A percentile compares a stretch with the other conserved stretches of the same genome.
These are phyloP conservation scores for Elaphurus davidianus DNA, from an alignment of 2,113 vertebrate species.

Conservation along the genomic window DNA sequence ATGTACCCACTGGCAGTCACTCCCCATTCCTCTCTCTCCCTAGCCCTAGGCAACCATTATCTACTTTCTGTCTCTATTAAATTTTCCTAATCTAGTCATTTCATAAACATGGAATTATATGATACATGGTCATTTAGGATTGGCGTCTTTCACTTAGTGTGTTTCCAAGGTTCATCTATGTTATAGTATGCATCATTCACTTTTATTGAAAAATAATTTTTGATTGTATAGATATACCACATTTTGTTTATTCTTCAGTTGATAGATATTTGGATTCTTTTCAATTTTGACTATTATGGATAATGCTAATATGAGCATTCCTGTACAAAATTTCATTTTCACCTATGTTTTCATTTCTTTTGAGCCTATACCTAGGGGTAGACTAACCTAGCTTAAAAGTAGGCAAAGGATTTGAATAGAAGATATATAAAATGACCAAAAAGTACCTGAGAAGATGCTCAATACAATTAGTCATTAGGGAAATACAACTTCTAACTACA, in stretches of 20 bases:
- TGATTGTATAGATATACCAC: not conserved
- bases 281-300: not conserved
- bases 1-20: not conserved
- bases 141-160: not conserved
- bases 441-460: not conserved
- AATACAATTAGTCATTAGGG: not conserved
- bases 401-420: not conserved
- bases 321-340: not conserved
- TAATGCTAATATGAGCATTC: not conserved
- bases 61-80: not conserved
- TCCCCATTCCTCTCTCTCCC: not conserved
- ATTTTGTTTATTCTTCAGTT: not conserved
- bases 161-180: not conserved
- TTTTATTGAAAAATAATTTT: not conserved
- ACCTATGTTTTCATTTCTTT: not conserved
- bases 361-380: not conserved
- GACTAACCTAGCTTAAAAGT: not conserved
- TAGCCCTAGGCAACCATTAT: not conserved
- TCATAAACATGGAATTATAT: not conserved
- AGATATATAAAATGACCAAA: not conserved
- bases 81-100: not conserved
- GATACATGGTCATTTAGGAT: not conserved
- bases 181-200: not conserved
- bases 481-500: not conserved
- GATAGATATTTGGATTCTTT: not conserved